Evolutionary conservation across 2,113 vertebrate genomes (phyloP), one percentile per base, ranked within the genome.

Genomic region (Xiphophorus maculatus): DNA sequence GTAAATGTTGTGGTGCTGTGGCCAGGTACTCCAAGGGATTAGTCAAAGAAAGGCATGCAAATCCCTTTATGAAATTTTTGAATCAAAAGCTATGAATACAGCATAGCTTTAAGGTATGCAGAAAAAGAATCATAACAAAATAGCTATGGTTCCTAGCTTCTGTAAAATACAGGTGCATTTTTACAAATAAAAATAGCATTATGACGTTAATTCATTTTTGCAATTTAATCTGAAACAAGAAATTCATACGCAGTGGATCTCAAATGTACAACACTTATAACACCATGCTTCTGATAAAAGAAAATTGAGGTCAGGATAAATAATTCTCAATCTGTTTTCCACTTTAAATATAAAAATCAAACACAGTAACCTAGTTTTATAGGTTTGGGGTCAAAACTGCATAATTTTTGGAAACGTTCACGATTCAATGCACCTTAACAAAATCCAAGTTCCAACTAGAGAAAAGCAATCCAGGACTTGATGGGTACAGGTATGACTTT

Each of bases 21-120:
- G 87, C 83, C 85, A 90, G 84, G 81, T 80, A 71, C 71, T 83
- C 74, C 30, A 67, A 66, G 82, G 88, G 92, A 91, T 89, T 86
- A 92, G 79, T 82, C 74, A 61, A 76, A 77, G 79, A 63, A 81
- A 79, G 79, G 84, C 84, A 85, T 84, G 89, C 78, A 89, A 90
- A 92, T 87, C 88, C 81, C 69, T 88, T 90, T 83, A 81, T 15
- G 80, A 29, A 27, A 79, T 35, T 79, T 87, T 88, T 89, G 73
- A 87, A 84, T 58, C 80, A 61, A 82, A 87, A 78, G 44, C 69
- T 77, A 82, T 74, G 80, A 82, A 84, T 63, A 74, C 66, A 74
- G 78, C 74, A 62, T 63, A 61, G 72, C 74, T 84, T 70, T 22
- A 61, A 79, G 17, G 76, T 44, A 63, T 71, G 66, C 28, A 32